phyloP scores from a whole-genome alignment of 2,888 invertebrate species.

The Apamea crenata region DNA sequence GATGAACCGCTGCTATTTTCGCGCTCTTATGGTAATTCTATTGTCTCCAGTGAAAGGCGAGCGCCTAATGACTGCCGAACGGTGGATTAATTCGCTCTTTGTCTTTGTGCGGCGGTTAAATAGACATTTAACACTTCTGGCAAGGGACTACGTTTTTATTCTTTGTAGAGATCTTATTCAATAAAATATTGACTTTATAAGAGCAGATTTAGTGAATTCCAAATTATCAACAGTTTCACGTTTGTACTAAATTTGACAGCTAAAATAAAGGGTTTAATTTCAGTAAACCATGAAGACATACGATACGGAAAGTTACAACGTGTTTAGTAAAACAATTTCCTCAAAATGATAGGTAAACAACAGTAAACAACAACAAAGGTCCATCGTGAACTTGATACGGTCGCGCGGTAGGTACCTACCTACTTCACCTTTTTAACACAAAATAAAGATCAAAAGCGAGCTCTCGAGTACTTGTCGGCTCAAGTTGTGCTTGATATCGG shows the following conservation, averaged over 20 bases:
- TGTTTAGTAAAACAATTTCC: conserved; percentile 21
- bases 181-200: conserved; percentile 4
- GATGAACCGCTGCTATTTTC: conserved; percentile 67
- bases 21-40: conserved; percentile 70
- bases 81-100: conserved; percentile 64
- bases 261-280: conserved; percentile 1
- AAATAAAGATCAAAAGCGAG: conserved; percentile 74
- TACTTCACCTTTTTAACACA: conserved; percentile 71
- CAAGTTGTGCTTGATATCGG: conserved; percentile 71
- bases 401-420: conserved; percentile 23
- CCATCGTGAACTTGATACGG: conserved; percentile 54
- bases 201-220: background rate
- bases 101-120: conserved; percentile 58
- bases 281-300: background rate
- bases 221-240: background rate
- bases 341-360: conserved; percentile 40
- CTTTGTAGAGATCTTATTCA: conserved; percentile 21
- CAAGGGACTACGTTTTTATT: conserved; percentile 30
- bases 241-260: background rate
- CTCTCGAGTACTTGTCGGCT: conserved; percentile 69
- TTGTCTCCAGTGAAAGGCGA: conserved; percentile 66
- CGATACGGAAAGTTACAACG: conserved; percentile 1
- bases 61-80: conserved; percentile 68
- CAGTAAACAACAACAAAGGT: conserved; percentile 42
- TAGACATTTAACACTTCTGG: conserved; percentile 48